phyloP scores from a whole-genome alignment of 1,140 invertebrate species.

The Palaemon carinicauda region DNA sequence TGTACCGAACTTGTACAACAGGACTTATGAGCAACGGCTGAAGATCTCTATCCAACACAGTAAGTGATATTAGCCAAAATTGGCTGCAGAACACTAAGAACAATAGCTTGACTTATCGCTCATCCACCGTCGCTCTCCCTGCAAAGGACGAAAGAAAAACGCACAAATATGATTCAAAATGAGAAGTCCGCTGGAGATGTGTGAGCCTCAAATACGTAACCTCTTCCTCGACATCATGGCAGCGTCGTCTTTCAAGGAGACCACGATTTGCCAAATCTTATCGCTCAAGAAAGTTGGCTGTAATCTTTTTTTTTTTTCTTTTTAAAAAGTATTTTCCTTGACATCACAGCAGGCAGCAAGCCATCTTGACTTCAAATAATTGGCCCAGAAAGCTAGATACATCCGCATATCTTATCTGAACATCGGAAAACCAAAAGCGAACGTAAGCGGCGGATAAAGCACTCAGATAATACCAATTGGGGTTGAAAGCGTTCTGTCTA shows the following conservation, averaged over 20 bases:
- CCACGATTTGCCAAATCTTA: not conserved
- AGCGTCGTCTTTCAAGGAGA: not conserved
- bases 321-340: too few species aligned
- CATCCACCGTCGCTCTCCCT: not conserved
- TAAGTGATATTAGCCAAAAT: conserved; percentile 40
- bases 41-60: conserved; percentile 1
- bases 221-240: conserved; percentile 20
- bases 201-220: conserved; percentile 31
- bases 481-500: too few species aligned
- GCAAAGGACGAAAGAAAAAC: conserved; percentile 21
- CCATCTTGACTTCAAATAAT: too few species aligned
- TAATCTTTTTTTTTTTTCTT: too few species aligned
- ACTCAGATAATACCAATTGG: too few species aligned
- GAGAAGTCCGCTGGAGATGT: conserved; percentile 11
- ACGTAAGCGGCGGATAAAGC: too few species aligned
- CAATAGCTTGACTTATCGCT: not conserved
- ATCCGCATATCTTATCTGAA: too few species aligned
- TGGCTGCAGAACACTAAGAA: not conserved
- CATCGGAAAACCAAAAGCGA: too few species aligned
- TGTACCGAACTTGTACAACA: too few species aligned
- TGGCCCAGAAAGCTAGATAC: too few species aligned
- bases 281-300: not conserved
- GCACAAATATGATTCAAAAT: conserved; percentile 1
- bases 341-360: too few species aligned
- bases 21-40: not conserved